Conservation (phyloP, 2,797 vertebrate species). For the Avahi laniger region DNA sequence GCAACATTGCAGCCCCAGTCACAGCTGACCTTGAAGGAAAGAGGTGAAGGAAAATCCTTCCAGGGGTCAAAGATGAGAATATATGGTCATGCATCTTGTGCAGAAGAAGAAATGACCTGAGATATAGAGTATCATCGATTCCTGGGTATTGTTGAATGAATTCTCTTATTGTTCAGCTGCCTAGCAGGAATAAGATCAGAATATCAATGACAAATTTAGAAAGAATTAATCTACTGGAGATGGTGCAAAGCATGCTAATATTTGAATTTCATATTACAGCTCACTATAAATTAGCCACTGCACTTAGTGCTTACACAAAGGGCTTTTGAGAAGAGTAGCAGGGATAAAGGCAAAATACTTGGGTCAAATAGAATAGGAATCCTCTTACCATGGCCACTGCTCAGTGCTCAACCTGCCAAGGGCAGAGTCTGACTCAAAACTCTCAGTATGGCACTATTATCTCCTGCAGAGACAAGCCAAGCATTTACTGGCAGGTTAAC, state of each 20-base stretch:
- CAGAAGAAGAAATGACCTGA: neutral
- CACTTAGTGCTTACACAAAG: neutral
- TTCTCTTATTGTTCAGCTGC: neutral
- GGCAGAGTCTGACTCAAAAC: neutral
- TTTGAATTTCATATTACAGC: neutral
- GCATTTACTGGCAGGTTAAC: neutral
- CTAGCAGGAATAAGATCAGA: neutral
- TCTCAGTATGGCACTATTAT: neutral
- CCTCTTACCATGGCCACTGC: neutral
- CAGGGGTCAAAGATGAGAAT: neutral
- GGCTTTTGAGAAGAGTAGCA: neutral
- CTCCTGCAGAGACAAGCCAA: neutral
- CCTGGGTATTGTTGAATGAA: neutral
- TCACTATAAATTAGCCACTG: neutral
- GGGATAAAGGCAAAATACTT: neutral
- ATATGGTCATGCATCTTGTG: neutral
- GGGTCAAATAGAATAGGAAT: neutral
- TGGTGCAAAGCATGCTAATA: neutral
- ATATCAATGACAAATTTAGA: neutral
- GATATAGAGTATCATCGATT: neutral
- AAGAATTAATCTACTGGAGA: neutral
- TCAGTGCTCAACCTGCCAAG: neutral
- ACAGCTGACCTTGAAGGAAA: neutral
- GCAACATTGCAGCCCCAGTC: neutral
- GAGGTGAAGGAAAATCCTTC: neutral